Evolutionary conservation across 2,113 vertebrate genomes (phyloP).

Genomic region (Leuciscus idus): DNA sequence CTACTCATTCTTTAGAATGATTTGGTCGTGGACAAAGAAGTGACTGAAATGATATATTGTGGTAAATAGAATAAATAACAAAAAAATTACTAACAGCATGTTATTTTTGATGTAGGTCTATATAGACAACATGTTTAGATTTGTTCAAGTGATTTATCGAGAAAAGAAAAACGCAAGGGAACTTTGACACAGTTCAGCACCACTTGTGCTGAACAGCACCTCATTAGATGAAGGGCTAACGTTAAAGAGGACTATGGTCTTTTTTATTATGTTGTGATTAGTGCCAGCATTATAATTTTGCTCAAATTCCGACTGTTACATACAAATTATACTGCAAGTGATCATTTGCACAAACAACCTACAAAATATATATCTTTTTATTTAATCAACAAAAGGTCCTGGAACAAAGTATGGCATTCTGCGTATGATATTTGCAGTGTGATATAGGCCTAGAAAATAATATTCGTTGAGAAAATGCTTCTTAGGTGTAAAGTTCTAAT

Average conservation of each 20-base stretch:
- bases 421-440: background rate
- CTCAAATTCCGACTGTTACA: background rate
- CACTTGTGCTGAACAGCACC: background rate
- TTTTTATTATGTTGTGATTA: background rate
- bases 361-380: background rate
- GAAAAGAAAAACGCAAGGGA: background rate
- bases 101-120: background rate
- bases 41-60: background rate
- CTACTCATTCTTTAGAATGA: background rate
- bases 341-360: background rate
- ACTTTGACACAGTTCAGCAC: background rate
- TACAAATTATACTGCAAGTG: background rate
- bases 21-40: background rate
- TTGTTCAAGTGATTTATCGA: background rate
- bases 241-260: background rate
- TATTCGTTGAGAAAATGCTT: background rate
- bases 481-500: too few species aligned
- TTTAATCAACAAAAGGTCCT: background rate
- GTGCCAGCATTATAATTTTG: background rate
- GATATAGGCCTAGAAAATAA: background rate
- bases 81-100: background rate
- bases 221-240: background rate
- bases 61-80: too few species aligned
- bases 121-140: background rate
- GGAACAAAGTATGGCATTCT: background rate